Evolutionary conservation across 1,140 invertebrate species (phyloP).

Genomic region (Sarcophaga peregrina): DNA sequence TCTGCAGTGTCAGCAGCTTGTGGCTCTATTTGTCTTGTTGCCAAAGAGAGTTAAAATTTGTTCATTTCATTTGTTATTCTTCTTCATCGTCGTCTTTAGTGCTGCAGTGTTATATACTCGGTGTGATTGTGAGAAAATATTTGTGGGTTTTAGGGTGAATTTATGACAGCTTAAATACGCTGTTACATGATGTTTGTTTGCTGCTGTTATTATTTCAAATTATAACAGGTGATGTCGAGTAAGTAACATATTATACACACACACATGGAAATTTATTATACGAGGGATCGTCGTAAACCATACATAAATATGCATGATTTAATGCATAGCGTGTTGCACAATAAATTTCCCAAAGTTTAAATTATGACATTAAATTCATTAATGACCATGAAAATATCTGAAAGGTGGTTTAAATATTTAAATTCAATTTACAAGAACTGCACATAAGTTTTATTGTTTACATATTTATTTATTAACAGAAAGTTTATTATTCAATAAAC

Average conservation of each 20-base stretch:
- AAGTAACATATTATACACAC: neutral
- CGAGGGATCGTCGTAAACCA: neutral
- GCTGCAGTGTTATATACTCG: neutral
- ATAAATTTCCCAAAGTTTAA: too few relatives aligned
- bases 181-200: conserved; percentile 19
- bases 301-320: neutral
- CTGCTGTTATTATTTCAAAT: conserved; percentile 16
- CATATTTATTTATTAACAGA: too few relatives aligned
- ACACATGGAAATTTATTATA: neutral
- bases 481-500: too few relatives aligned
- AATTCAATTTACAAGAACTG: too few relatives aligned
- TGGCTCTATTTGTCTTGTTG: too few relatives aligned
- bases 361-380: too few relatives aligned
- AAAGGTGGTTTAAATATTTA: too few relatives aligned
- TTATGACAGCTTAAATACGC: conserved; percentile 24
- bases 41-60: neutral
- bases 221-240: conserved; percentile 6
- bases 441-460: too few relatives aligned
- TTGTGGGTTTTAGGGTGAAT: neutral
- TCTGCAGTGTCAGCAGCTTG: too few relatives aligned
- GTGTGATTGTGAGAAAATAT: neutral
- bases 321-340: neutral
- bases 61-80: neutral
- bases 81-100: neutral
- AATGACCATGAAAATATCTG: too few relatives aligned